Evolutionary conservation across 2,888 invertebrate species (phyloP).

Genomic region (Volucella zonaria): DNA sequence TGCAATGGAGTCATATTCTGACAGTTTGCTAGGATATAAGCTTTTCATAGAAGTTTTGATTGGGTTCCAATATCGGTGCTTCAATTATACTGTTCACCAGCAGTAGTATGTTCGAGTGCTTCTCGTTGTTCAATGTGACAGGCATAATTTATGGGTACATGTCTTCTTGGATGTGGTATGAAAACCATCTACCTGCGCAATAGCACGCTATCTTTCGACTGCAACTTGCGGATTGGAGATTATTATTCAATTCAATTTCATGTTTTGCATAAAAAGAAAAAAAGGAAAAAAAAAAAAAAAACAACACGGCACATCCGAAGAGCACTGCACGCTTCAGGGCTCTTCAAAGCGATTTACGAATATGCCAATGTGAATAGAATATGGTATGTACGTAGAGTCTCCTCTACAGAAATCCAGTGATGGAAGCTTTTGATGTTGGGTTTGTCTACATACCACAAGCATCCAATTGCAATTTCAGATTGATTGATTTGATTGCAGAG

Average conservation of each 20-base stretch:
- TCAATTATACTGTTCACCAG: constrained; percentile 64
- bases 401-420: background rate
- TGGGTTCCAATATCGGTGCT: constrained; percentile 64
- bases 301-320: constrained; percentile 13
- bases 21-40: constrained; percentile 26
- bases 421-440: constrained; percentile 26
- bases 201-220: constrained; percentile 57
- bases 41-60: constrained; percentile 56
- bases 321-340: constrained; percentile 58
- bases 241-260: constrained; percentile 72
- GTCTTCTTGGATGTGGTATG: constrained; percentile 51
- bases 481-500: constrained; percentile 49
- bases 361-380: constrained; percentile 30
- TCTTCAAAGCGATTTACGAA: constrained; percentile 63
- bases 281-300: constrained; percentile 27
- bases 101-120: constrained; percentile 38
- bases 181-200: constrained; percentile 36
- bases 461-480: constrained; percentile 46
- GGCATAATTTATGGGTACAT: constrained; percentile 61
- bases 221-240: constrained; percentile 57
- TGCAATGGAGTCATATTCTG: constrained; percentile 27
- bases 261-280: constrained; percentile 17
- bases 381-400: background rate
- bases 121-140: constrained; percentile 52
- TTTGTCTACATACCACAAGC: background rate